A percentile compares a stretch with the other conserved stretches of the same genome.
Conservation (phyloP, 1,140 invertebrate species). For the Eciton burchellii region DNA sequence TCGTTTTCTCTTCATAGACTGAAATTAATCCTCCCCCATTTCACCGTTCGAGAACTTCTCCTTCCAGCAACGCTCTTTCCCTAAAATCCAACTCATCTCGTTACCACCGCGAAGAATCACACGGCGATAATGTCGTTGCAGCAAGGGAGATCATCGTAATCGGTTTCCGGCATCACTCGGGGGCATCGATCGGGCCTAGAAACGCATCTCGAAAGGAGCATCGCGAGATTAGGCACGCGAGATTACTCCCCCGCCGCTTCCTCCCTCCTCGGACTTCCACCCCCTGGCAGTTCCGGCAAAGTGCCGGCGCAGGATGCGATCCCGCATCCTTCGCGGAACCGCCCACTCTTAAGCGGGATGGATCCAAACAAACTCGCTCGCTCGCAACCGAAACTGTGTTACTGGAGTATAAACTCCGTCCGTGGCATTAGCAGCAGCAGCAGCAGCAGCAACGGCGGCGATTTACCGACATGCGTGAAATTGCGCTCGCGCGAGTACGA, state of each 20-base stretch:
- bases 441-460: slow-evolving; percentile 41
- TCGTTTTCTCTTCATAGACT: not conserved
- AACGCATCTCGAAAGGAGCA: not conserved
- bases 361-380: slow-evolving; percentile 78
- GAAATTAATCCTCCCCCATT: not conserved
- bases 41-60: not conserved
- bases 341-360: slow-evolving; percentile 77
- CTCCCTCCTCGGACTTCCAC: slow-evolving; percentile 57
- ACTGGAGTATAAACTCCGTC: slow-evolving; percentile 77
- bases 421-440: slow-evolving; percentile 53
- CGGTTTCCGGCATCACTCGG: not conserved
- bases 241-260: no score
- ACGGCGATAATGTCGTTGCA: not conserved
- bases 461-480: slow-evolving; percentile 56
- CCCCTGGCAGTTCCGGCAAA: slow-evolving; percentile 45
- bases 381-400: slow-evolving; percentile 79
- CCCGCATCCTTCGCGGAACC: slow-evolving; percentile 72
- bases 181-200: not conserved
- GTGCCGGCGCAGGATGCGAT: slow-evolving; percentile 45
- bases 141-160: not conserved
- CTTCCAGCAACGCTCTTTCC: not conserved
- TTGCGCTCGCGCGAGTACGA: not conserved
- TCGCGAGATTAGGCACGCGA: not conserved
- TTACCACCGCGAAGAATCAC: not conserved
- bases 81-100: not conserved